These are phyloP conservation scores for Drosophila nigritarsus DNA, from an alignment of 2,888 invertebrate genomes.

Conservation along the genomic window DNA sequence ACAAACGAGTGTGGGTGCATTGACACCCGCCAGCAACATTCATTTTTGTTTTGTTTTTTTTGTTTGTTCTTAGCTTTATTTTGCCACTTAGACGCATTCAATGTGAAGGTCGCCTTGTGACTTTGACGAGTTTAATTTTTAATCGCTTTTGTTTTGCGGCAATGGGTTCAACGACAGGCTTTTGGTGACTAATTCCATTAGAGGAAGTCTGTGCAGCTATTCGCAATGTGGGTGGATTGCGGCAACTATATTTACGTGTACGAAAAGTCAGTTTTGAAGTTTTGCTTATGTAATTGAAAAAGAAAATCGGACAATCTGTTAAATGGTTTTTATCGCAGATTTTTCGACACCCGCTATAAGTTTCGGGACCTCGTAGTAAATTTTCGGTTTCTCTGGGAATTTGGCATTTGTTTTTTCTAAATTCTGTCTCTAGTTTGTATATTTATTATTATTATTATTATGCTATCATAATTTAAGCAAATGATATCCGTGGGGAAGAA, in stretches of 20 bases:
- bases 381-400: neutral
- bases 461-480: too few species aligned
- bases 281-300: neutral
- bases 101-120: slow-evolving; percentile 67
- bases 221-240: slow-evolving; percentile 31
- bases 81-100: slow-evolving; percentile 62
- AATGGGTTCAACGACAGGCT: slow-evolving; percentile 62
- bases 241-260: slow-evolving; percentile 3
- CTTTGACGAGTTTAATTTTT: slow-evolving; percentile 22
- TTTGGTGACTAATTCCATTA: slow-evolving; percentile 61
- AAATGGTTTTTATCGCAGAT: neutral
- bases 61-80: slow-evolving; percentile 16
- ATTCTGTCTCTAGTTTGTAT: neutral
- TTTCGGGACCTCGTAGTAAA: neutral
- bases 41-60: neutral
- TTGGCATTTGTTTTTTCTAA: neutral
- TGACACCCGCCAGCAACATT: slow-evolving; percentile 54
- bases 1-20: slow-evolving; percentile 58
- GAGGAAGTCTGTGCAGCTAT: slow-evolving; percentile 64
- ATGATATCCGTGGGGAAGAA: too few species aligned
- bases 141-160: slow-evolving; percentile 16
- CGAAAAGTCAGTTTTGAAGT: neutral
- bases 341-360: neutral
- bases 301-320: neutral
- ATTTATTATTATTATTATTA: neutral